Conservation (phyloP, 2,888 invertebrate species). For the Drosophila siamana region DNA sequence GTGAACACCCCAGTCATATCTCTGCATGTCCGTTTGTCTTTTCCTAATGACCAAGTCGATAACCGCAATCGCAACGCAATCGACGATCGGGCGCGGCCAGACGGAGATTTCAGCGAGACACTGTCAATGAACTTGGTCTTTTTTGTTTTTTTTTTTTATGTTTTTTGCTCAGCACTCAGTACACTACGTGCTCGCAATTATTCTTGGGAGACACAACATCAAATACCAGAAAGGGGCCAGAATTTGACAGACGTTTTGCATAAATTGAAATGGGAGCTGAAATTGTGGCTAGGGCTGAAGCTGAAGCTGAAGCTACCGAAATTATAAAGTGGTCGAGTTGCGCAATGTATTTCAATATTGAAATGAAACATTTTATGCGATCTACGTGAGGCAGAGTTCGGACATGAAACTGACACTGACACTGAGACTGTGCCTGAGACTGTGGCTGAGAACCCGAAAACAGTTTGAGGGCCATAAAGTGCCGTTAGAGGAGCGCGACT, state of each 20-base stretch:
- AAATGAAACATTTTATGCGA: constrained; percentile 60
- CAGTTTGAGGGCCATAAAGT: constrained; percentile 46
- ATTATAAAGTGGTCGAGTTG: constrained; percentile 29
- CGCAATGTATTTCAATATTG: constrained; percentile 56
- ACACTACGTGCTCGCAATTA: constrained; percentile 74
- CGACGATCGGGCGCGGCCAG: constrained; percentile 74
- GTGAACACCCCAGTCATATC: constrained; percentile 3
- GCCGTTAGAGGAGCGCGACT: constrained; percentile 57
- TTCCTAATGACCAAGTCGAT: constrained; percentile 77
- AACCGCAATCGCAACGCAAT: constrained; percentile 58
- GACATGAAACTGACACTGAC: background rate
- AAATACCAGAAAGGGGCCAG: constrained; percentile 13
- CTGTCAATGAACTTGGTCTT: constrained; percentile 71
- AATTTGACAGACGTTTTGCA: constrained; percentile 40
- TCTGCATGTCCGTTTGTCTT: constrained; percentile 38
- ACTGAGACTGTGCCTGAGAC: background rate
- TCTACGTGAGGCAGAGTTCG: constrained; percentile 32
- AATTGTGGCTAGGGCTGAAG: no score
- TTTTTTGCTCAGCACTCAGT: constrained; percentile 18
- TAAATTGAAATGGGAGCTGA: constrained; percentile 37
- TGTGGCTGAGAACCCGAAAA: constrained; percentile 27
- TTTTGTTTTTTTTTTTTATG: no score
- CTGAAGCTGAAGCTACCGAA: constrained; percentile 16
- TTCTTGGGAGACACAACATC: constrained; percentile 51
- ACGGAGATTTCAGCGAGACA: constrained; percentile 36